Percentiles rank a stretch among this genome's conserved stretches.
These are phyloP conservation scores for Acleris holmiana DNA, from an alignment of 2,888 invertebrate genomes.

Conservation along the genomic window DNA sequence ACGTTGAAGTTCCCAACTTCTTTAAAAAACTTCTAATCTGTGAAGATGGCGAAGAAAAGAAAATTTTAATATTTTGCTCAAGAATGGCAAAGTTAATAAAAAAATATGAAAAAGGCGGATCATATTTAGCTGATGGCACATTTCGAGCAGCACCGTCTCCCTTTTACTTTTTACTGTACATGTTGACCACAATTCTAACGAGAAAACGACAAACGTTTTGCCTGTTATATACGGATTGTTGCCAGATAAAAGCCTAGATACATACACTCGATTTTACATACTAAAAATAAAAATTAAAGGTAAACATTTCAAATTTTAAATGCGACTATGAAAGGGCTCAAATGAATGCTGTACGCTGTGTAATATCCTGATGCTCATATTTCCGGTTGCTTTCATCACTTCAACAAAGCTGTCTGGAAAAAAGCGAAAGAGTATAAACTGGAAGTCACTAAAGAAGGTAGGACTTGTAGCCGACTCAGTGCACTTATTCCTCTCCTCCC, in stretches of 20 bases:
- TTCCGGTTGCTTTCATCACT: slow-evolving; percentile 14
- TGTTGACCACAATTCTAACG: slow-evolving; percentile 6
- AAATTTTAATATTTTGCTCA: slow-evolving; percentile 5
- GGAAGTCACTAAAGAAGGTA: slow-evolving; percentile 13
- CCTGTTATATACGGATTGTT: slow-evolving; percentile 2
- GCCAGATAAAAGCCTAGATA: neutral
- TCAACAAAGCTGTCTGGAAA: slow-evolving; percentile 17
- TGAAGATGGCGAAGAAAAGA: neutral
- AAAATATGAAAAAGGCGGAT: slow-evolving; percentile 4
- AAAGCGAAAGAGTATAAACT: slow-evolving; percentile 8
- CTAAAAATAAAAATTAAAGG: slow-evolving; percentile 17
- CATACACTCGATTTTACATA: slow-evolving; percentile 4
- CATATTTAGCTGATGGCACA: slow-evolving; percentile 9
- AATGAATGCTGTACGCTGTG: too few relatives aligned
- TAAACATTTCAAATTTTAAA: slow-evolving; percentile 8
- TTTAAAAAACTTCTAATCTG: neutral
- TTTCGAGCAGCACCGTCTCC: slow-evolving; percentile 5
- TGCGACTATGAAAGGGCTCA: slow-evolving; percentile 1
- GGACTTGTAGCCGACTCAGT: slow-evolving; percentile 23
- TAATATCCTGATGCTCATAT: neutral
- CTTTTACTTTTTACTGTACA: slow-evolving; percentile 7
- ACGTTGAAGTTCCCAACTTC: slow-evolving; percentile 5
- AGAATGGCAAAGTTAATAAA: slow-evolving; percentile 1
- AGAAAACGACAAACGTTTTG: slow-evolving; percentile 5
- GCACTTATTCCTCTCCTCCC: slow-evolving; percentile 36